Evolutionary conservation across 2,113 vertebrate species (phyloP).

Genomic region (Bolborhynchus lineola): DNA sequence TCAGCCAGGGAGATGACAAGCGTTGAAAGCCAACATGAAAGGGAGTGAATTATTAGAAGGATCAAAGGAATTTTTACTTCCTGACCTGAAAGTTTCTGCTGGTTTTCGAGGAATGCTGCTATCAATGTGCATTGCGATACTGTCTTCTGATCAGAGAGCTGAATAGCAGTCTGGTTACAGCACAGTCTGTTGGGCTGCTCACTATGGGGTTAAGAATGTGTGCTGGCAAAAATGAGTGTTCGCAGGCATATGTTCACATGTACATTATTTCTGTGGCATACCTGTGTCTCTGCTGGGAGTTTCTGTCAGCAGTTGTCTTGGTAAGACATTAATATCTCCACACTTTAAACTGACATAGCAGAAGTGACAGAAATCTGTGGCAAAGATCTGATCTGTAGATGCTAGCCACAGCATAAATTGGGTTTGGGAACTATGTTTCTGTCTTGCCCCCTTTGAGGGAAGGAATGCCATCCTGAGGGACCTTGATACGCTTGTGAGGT

Average conservation of each 20-base stretch:
- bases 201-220: neutral
- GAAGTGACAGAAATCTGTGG: neutral
- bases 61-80: slow-evolving; percentile 44
- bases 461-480: too few relatives aligned
- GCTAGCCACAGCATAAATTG: neutral
- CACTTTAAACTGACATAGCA: neutral
- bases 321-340: neutral
- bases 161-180: neutral
- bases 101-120: neutral
- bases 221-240: neutral
- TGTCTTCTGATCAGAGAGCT: neutral
- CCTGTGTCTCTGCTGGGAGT: neutral
- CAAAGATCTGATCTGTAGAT: neutral
- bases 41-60: neutral
- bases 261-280: neutral
- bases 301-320: neutral
- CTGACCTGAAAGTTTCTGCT: neutral
- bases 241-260: neutral
- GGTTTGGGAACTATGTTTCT: neutral
- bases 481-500: too few relatives aligned
- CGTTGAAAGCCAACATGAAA: slow-evolving; percentile 33
- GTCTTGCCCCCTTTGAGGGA: neutral
- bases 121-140: neutral
- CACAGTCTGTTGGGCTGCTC: neutral
- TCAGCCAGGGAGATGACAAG: neutral